phyloP scores from a whole-genome alignment of 2,888 invertebrate species.

The Piscicola geometra region DNA sequence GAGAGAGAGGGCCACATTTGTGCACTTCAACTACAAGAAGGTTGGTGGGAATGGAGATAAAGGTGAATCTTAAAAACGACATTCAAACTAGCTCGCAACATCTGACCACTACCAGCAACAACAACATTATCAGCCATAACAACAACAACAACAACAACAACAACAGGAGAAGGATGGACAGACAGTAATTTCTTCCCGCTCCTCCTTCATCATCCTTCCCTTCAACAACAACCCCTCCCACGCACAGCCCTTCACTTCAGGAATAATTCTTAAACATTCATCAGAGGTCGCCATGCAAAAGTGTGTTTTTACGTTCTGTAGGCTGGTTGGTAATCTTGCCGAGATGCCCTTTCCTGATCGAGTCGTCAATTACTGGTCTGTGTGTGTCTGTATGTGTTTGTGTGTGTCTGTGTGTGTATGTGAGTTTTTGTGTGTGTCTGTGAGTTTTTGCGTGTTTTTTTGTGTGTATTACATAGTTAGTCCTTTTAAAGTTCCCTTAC shows the following conservation, averaged over 20 bases:
- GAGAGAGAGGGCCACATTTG: constrained; percentile 1
- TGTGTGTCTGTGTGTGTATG: too few species aligned
- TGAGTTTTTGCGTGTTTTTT: too few species aligned
- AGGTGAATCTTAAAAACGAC: too few species aligned
- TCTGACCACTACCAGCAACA: too few species aligned
- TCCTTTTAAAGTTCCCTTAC: too few species aligned
- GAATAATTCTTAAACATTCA: not conserved
- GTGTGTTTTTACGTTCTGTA: not conserved
- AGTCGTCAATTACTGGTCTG: constrained; percentile 9
- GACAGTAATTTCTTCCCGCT: not conserved
- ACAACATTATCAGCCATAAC: too few species aligned
- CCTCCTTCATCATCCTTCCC: not conserved
- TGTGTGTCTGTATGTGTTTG: too few species aligned
- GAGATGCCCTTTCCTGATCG: not conserved
- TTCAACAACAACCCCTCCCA: not conserved
- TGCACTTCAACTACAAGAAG: not conserved
- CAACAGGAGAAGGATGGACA: not conserved
- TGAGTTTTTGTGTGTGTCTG: too few species aligned
- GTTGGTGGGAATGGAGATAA: too few species aligned
- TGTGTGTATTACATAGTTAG: too few species aligned
- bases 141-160: too few species aligned
- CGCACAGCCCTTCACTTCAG: not conserved
- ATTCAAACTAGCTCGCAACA: too few species aligned
- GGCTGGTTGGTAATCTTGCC: not conserved
- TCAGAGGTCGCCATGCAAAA: not conserved